Base-by-base conservation (phyloP, 2,888 invertebrate species). In the Argynnis bischoffii region DNA sequence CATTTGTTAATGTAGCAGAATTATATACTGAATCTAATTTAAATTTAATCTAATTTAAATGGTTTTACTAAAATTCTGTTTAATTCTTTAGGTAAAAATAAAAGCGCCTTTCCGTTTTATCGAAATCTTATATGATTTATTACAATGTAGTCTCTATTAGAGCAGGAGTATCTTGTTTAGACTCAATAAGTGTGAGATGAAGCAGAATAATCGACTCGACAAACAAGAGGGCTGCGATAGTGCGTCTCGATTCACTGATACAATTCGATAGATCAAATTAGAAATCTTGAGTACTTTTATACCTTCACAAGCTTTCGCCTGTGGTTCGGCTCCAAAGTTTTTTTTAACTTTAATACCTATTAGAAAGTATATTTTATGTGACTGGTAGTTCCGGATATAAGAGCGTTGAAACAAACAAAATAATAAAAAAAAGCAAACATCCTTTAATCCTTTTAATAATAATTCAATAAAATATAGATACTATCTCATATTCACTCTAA, bases 171-270 rank as follows among this genome's bases (percentile, higher is more conserved):
- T 72, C 74, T 76, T 77, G 75, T 80, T 77, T 76, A 75, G 74
- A 76, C 83, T 87, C 88, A 90, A 90, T 90, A 90, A 87, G 82
- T 79, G 87, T 85, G 83, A 87, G 86, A 89, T 86, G 90, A 88
- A 86, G 88, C 83, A 89, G 87, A 90, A 91, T 90, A 90, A 91
- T 91, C 90, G 89, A 87, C 85, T 82, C 83, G 90, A 90, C 90
- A 91, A 90, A 91, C 90, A 90, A 87, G 89, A 87, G 90, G 88
- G 89, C 80, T 77, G 78, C 77, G 77, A 78, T 79, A 79, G 73
- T 74, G 73, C 75, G 81, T 80, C 79, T 79, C 85, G 86, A 89
- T 86, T 82, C 84, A 75, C 75, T 74, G 74, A 76, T 73, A 76
- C 76, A 75, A 77, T 73, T 74, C 74, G 75, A 79, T 75, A 75